Percentiles rank a stretch among this genome's conserved stretches.
These are phyloP conservation scores for Oceanodroma tethys DNA, from an alignment of 2,113 vertebrate genomes.

Conservation along the genomic window DNA sequence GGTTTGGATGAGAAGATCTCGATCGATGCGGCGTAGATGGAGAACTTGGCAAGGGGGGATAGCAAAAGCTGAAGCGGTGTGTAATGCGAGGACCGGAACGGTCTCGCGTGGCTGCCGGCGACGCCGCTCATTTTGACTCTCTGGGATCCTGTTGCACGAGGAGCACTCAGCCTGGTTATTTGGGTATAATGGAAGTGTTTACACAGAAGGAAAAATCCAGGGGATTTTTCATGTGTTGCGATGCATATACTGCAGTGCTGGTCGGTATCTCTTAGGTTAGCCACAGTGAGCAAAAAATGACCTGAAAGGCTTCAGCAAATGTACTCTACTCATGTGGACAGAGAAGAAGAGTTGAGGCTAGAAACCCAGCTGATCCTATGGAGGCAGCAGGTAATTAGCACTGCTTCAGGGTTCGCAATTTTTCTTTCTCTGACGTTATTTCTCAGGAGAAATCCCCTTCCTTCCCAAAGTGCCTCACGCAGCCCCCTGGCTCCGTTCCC, in stretches of 20 bases:
- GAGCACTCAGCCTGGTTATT: not conserved
- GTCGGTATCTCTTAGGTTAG: not conserved
- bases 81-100: rapidly evolving
- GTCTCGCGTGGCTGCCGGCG: not conserved
- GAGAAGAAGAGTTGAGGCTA: not conserved
- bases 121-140: not conserved
- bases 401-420: rapidly evolving
- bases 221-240: not conserved
- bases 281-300: not conserved
- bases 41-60: not conserved
- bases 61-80: not conserved
- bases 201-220: not conserved
- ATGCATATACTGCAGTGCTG: not conserved
- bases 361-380: not conserved
- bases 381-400: not conserved
- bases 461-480: not conserved
- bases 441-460: not conserved
- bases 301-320: not conserved
- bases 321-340: rapidly evolving
- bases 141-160: not conserved
- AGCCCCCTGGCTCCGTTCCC: not conserved
- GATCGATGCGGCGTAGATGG: not conserved
- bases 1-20: not conserved
- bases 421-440: not conserved
- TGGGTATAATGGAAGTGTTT: not conserved